Conservation (phyloP, 2,888 invertebrate genomes). For the Tinea trinotella region DNA sequence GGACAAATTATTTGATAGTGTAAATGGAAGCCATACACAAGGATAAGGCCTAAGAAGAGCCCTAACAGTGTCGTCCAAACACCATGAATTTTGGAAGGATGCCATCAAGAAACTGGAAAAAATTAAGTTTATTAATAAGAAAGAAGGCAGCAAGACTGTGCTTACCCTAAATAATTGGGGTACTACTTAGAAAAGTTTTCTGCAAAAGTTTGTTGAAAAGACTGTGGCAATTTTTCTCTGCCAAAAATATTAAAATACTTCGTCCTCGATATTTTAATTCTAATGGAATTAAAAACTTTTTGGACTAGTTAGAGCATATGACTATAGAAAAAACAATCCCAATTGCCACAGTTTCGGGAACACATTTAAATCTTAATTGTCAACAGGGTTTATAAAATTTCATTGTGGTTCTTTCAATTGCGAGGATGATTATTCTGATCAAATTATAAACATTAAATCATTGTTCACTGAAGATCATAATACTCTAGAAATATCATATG, state of each 20-base stretch:
- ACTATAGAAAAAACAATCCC: no score
- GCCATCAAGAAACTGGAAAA: neutral
- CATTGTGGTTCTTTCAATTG: no score
- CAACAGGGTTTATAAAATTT: no score
- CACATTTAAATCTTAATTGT: no score
- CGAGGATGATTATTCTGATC: no score
- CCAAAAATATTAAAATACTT: neutral
- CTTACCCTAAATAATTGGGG: neutral
- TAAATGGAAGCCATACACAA: neutral
- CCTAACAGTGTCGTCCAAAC: neutral
- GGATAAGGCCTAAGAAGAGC: neutral
- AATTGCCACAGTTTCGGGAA: no score
- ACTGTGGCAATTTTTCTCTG: neutral
- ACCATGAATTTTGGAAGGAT: neutral
- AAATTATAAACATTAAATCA: no score
- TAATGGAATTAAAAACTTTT: slow-evolving; percentile 24
- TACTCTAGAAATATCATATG: no score
- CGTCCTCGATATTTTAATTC: neutral
- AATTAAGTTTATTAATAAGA: neutral
- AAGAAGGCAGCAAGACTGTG: neutral
- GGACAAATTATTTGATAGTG: slow-evolving; percentile 18
- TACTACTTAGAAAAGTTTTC: neutral
- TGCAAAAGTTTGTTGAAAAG: no score
- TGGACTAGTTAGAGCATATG: slow-evolving; percentile 22
- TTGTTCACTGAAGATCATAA: no score